Percentiles rank a stretch among this genome's conserved stretches.
Conservation (phyloP, 92 coral and sea anemone species). For the Porites divaricata region DNA sequence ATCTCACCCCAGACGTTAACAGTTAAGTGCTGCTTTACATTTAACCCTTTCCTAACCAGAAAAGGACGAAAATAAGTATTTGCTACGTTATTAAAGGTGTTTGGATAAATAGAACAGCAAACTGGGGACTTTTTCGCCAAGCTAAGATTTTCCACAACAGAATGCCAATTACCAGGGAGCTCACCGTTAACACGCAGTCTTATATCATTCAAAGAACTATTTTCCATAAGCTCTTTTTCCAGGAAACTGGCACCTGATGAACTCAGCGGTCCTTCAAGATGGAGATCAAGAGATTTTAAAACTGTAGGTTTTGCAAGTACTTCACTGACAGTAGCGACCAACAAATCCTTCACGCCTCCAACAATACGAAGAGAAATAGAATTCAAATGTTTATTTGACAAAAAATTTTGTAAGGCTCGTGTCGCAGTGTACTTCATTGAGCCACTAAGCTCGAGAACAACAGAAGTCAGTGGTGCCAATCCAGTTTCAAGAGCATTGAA, state of each 20-base stretch:
- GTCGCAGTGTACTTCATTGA: not conserved
- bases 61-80: not conserved
- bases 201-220: not conserved
- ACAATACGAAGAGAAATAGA: not conserved
- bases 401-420: not conserved
- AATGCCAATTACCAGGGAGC: not conserved
- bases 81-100: not conserved
- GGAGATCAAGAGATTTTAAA: not conserved
- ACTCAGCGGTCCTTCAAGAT: not conserved
- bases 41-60: too few species aligned
- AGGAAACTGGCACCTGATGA: not conserved
- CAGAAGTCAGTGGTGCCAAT: not conserved
- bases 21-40: not conserved
- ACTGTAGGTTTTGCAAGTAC: not conserved
- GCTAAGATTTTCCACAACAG: not conserved
- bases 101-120: constrained; percentile 4
- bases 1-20: constrained; percentile 16
- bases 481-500: not conserved
- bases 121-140: not conserved
- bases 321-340: not conserved
- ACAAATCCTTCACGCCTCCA: not conserved
- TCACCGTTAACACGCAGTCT: not conserved
- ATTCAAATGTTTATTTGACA: not conserved
- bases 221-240: not conserved
- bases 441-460: not conserved